Evolutionary conservation across 2,797 vertebrate genomes (phyloP).

Genomic region (Ispidina picta): DNA sequence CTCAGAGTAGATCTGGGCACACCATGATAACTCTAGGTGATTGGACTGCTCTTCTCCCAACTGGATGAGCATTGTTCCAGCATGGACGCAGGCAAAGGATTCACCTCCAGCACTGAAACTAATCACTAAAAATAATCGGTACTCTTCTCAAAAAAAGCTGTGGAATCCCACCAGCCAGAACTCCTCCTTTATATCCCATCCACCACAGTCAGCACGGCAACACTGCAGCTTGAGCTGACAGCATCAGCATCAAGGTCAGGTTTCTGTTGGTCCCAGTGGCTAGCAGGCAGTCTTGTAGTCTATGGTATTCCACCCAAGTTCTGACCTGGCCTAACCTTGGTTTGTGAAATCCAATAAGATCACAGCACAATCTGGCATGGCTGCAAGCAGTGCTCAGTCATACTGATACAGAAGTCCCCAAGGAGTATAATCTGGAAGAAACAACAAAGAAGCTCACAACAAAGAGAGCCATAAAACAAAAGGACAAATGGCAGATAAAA

Average conservation of each 20-base stretch:
- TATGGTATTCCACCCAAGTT: slow-evolving; percentile 19
- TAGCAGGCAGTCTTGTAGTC: neutral
- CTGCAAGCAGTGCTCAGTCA: slow-evolving; percentile 55
- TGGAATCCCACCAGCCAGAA: neutral
- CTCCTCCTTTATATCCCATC: neutral
- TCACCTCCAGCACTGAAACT: neutral
- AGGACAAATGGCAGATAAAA: slow-evolving; percentile 32
- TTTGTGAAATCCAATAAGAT: slow-evolving; percentile 62
- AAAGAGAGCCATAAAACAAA: slow-evolving; percentile 56
- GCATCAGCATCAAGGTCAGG: slow-evolving; percentile 6
- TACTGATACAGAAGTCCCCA: slow-evolving; percentile 38
- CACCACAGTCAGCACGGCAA: neutral
- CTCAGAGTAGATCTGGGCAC: neutral
- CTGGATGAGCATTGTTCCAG: neutral
- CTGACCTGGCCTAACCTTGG: slow-evolving; percentile 64
- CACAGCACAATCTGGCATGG: slow-evolving; percentile 57
- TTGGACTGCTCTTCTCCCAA: neutral
- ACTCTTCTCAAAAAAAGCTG: neutral
- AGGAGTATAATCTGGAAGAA: slow-evolving; percentile 54
- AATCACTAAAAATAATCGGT: neutral
- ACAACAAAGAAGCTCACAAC: slow-evolving; percentile 48
- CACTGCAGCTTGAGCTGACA: neutral
- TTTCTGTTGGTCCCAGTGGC: slow-evolving; percentile 22
- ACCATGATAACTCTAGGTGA: neutral
- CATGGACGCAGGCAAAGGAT: fast-evolving